These are phyloP conservation scores for Tragelaphus imberbis DNA, from an alignment of 2,113 vertebrate genomes.

Conservation along the genomic window DNA sequence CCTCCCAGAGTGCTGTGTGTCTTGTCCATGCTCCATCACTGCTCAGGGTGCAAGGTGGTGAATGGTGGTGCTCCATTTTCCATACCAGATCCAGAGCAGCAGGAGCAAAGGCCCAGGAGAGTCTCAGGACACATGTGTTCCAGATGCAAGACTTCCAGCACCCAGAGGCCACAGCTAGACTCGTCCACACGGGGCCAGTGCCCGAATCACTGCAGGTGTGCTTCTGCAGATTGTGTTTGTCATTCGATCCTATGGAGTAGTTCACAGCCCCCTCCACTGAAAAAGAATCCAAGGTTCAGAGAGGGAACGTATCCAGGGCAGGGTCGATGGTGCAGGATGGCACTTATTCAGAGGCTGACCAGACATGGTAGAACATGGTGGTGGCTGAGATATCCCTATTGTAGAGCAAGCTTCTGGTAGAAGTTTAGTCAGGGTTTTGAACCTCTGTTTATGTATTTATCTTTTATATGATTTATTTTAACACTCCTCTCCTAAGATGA, in stretches of 20 bases:
- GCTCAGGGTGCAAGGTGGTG: neutral
- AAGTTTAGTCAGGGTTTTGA: neutral
- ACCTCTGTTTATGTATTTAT: neutral
- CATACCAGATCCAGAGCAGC: neutral
- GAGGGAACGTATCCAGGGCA: neutral
- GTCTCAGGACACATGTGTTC: neutral
- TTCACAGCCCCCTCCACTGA: neutral
- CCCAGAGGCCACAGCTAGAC: neutral
- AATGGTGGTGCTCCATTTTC: neutral
- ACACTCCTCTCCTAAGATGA: neutral
- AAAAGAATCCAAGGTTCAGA: neutral
- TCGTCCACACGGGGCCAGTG: neutral
- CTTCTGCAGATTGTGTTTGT: neutral
- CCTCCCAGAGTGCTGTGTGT: neutral
- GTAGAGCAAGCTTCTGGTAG: neutral
- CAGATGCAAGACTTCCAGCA: neutral
- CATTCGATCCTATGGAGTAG: neutral
- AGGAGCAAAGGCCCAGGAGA: neutral
- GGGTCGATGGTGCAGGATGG: neutral
- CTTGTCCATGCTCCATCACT: accelerated
- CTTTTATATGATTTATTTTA: neutral
- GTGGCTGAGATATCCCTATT: neutral
- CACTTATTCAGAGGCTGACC: neutral
- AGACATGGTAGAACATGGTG: too few relatives aligned
- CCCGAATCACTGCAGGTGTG: neutral